Evolutionary conservation across 2,888 invertebrate species (phyloP).

Genomic region (Hyposoter dolosus): DNA sequence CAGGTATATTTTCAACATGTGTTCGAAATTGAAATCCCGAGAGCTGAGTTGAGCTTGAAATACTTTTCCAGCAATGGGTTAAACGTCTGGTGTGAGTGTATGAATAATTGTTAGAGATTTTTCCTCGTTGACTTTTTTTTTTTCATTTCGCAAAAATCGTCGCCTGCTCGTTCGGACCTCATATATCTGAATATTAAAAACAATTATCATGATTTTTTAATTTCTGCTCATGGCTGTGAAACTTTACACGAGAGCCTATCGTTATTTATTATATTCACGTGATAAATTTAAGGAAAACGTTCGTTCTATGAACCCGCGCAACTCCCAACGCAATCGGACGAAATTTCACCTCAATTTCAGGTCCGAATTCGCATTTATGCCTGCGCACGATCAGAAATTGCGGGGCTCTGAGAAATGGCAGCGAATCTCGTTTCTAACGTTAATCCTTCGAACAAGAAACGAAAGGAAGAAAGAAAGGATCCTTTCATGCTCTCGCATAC

Average conservation of each 20-base stretch:
- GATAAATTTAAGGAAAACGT: background rate
- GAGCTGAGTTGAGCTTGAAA: background rate
- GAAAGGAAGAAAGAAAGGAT: slow-evolving; percentile 11
- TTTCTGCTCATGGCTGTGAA: background rate
- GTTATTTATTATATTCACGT: background rate
- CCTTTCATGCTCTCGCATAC: slow-evolving; percentile 18
- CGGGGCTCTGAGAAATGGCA: slow-evolving; percentile 2
- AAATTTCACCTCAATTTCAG: background rate
- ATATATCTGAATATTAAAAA: background rate
- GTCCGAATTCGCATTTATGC: background rate
- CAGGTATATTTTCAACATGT: slow-evolving; percentile 1
- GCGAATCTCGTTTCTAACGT: slow-evolving; percentile 30
- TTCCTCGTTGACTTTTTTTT: background rate
- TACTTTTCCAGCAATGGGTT: background rate
- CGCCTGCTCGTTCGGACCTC: background rate
- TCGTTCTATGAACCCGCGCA: background rate
- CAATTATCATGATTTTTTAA: background rate
- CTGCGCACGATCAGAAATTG: background rate
- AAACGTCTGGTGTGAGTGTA: background rate
- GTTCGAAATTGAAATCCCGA: slow-evolving; percentile 15
- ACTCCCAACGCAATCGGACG: slow-evolving; percentile 29
- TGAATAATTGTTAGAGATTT: background rate
- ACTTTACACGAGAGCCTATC: background rate
- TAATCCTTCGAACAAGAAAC: slow-evolving; percentile 17
- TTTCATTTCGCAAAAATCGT: background rate